Evolutionary conservation across 2,797 vertebrate species (phyloP).

Genomic region (Botia almorhae): DNA sequence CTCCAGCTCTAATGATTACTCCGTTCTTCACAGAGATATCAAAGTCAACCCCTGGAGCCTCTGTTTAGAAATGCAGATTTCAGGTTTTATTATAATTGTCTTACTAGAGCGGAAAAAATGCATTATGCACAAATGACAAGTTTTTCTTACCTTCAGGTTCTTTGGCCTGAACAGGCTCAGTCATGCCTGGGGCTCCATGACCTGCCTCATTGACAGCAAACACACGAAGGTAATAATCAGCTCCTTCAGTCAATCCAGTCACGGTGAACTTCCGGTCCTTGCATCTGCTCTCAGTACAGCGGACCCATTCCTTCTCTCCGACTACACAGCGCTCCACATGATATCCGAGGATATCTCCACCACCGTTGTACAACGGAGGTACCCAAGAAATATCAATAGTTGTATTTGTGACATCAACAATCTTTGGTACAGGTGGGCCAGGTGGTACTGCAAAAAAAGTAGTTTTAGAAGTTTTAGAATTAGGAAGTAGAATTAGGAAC

Average conservation of each 20-base stretch:
- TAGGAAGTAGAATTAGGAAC: background rate
- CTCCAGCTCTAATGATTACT: conserved; percentile 90
- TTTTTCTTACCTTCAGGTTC: conserved; percentile 90
- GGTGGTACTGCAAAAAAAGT: conserved; percentile 81
- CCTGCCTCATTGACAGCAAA: conserved; percentile 92
- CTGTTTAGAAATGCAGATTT: conserved; percentile 71
- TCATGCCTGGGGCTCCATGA: conserved; percentile 92
- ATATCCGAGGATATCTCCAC: conserved; percentile 94
- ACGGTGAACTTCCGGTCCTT: conserved; percentile 89
- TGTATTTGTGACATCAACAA: conserved; percentile 89
- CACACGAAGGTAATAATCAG: conserved; percentile 92
- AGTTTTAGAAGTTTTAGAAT: background rate
- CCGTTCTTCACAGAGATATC: conserved; percentile 89
- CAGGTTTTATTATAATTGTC: conserved; percentile 1
- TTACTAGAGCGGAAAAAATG: background rate
- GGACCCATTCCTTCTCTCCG: conserved; percentile 92
- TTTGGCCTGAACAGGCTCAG: conserved; percentile 86
- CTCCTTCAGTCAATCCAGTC: conserved; percentile 90
- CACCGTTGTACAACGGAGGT: conserved; percentile 93
- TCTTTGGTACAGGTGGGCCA: conserved; percentile 89
- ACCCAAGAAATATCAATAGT: conserved; percentile 91
- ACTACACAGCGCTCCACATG: conserved; percentile 84
- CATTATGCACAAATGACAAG: background rate
- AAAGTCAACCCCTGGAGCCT: conserved; percentile 86
- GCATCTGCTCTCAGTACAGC: conserved; percentile 91